Evolutionary conservation across 2,797 vertebrate species (phyloP), one percentile per base, ranked within the genome.

Genomic region (Sciurus carolinensis): DNA sequence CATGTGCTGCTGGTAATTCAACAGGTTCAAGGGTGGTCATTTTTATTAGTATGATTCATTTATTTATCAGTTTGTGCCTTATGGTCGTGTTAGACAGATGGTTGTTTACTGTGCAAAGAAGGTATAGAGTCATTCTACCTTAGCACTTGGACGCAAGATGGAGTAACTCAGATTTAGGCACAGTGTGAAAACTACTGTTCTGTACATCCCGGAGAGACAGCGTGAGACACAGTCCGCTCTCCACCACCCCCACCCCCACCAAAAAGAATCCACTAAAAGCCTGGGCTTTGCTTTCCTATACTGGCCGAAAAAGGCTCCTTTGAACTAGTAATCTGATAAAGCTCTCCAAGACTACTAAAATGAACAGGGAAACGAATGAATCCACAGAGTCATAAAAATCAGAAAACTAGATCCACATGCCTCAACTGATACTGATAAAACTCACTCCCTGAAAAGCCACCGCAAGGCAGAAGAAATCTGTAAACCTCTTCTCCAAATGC

Each of bases 391-490:
- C 75, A 87, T 33, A n/a, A 76, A 71, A 66, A 57, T 17, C 39
- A 83, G 24, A 77, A 33, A 64, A 57, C 81, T n/a, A 30, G 39
- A 47, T 39, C 64, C 54, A 64, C 30, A 28, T 47, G 26, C 26
- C 33, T 79, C 71, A 72, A 6, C 71, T 20, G 71, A 66, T 83
- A 66, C 20, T 22, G 54, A 57, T 57, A 57, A 64, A 82, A 84
- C 36, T 42, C 20, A 57, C 77, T 57, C 47, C 26, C 66, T 7
- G 14, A 66, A 82, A 92, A 82, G 83, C 44, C 33, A 64, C 77
- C 33, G 17, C 11, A 39, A 47, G 64, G 84, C 79, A 89, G 89
- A 96, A 80, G 79, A 84, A 84, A 92, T 77, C 64, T 42, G 84
- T 42, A 80, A 88, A 76, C 88, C 36, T 66, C 9, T 22, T 3